Evolutionary conservation across 2,888 invertebrate genomes (phyloP).

Genomic region (Liposcelis brunnea): DNA sequence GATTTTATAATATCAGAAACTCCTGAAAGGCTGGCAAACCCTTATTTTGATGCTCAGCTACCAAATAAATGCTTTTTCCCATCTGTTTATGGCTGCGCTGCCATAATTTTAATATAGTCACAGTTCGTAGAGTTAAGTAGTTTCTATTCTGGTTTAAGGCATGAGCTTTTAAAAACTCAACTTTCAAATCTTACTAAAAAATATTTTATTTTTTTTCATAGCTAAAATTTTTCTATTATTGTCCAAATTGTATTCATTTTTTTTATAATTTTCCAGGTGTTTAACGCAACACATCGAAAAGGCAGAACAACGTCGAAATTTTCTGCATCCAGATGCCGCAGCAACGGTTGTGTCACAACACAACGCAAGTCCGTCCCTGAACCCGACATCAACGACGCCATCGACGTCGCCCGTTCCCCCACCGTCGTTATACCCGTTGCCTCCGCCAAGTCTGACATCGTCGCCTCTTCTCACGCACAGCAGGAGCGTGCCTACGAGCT

Average conservation of each 20-base stretch:
- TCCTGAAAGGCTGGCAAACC: no score
- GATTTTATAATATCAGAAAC: no score
- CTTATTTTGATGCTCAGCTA: no score
- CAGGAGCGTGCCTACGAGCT: conserved; percentile 38
- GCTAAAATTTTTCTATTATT: no score
- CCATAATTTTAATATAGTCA: no score
- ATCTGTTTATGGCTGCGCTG: no score
- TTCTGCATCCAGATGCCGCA: conserved; percentile 75
- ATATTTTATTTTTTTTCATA: no score
- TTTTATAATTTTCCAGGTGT: conserved; percentile 10
- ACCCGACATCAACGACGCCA: conserved; percentile 6
- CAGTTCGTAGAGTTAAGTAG: no score
- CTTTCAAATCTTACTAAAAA: no score
- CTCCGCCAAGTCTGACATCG: conserved; percentile 20
- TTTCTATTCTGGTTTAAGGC: no score
- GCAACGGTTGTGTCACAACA: conserved; percentile 25
- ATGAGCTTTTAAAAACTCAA: no score
- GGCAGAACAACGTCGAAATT: conserved; percentile 65
- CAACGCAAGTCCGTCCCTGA: conserved; percentile 19
- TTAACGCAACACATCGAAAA: conserved; percentile 48
- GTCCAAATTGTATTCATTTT: not conserved
- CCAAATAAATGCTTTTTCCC: no score
- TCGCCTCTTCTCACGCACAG: conserved; percentile 27
- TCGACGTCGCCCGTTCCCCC: conserved; percentile 11
- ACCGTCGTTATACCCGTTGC: conserved; percentile 14